Conservation (phyloP, 2,797 vertebrate species). For the Cuculus canorus region DNA sequence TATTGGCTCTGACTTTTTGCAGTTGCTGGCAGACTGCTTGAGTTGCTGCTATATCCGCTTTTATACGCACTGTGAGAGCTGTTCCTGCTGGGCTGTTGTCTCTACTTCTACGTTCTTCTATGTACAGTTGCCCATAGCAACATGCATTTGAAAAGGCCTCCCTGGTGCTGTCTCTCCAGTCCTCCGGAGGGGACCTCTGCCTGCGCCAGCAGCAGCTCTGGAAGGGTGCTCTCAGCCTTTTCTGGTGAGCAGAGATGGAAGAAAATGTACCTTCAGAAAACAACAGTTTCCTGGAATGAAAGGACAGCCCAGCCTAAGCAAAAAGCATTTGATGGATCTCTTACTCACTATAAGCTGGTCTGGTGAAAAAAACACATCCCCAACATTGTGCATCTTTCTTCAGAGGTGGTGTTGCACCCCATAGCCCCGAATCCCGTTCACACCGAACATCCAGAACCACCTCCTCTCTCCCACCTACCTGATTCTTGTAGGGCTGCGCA, state of each 20-base stretch:
- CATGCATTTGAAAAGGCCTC: neutral
- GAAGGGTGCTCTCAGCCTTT: neutral
- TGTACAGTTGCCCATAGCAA: conserved; percentile 33
- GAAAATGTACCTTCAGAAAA: neutral
- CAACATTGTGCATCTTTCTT: neutral
- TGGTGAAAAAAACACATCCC: neutral
- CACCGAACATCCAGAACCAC: neutral
- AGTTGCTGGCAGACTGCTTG: neutral
- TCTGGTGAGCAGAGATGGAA: neutral
- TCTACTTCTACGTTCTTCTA: neutral
- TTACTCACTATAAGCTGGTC: neutral
- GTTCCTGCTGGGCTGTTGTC: neutral
- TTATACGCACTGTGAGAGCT: neutral
- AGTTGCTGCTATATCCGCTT: neutral
- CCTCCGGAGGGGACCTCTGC: neutral
- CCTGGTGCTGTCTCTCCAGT: neutral
- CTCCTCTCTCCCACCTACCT: neutral
- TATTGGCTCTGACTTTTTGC: neutral
- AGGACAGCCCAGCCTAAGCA: neutral
- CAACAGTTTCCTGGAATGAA: neutral
- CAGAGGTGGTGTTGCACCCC: neutral
- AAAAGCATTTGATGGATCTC: neutral
- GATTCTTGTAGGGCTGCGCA: neutral
- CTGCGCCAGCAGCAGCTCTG: neutral
- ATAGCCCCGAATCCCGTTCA: neutral